Base-by-base conservation (phyloP, 1,140 invertebrate species). In the Ditylenchus dipsaci region DNA sequence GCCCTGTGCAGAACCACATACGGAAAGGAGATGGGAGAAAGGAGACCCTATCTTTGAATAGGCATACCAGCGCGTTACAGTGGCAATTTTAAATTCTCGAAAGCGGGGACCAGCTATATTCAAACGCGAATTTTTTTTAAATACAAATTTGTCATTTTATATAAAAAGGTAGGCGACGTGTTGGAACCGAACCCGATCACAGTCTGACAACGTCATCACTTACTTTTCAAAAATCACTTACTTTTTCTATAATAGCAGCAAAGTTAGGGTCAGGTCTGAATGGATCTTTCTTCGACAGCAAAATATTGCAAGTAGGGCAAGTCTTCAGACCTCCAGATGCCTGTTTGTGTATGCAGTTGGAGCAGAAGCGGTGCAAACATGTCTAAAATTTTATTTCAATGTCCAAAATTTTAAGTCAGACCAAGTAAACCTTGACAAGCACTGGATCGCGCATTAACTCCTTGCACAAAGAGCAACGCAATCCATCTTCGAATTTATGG, bases 341-440 rank as follows among this genome's bases (percentile, higher is more conserved):
- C 26, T 26, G 19, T 30, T 30, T 61, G 17, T 61, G 59, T 27
- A 67, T 61, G 29, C 65, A 67, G 17, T 49, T 38, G 11, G 56
- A 29, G 47, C 65, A 67, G 42, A 67, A 67, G 5, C 65, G 65
- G 21, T 67, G 65, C 21, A 67, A 45, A 38, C 65, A 67, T 11
- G 23, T 43, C 65, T 67, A 62, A 26, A 53, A 3, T 21, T 53
- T 53, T 26, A 53, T 53, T 53, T 7, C 15, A 53, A 3, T 53
- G 43, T 11, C 43, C n/a, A n/a, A n/a, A n/a, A n/a, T 38, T 38
- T 38, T 5, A 38, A 38, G 33, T 38, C 3, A 38, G 3, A 5
- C 11, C 3, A 38, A 5, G 33, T 11, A 38, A 38, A 38, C 63
- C 27, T 65, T 65, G 66, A 56, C 63, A 8, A 65, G 21, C 17